Evolutionary conservation across 2,888 invertebrate species (phyloP), one percentile per base, ranked within the genome.

Genomic region (Archips crataeganus): DNA sequence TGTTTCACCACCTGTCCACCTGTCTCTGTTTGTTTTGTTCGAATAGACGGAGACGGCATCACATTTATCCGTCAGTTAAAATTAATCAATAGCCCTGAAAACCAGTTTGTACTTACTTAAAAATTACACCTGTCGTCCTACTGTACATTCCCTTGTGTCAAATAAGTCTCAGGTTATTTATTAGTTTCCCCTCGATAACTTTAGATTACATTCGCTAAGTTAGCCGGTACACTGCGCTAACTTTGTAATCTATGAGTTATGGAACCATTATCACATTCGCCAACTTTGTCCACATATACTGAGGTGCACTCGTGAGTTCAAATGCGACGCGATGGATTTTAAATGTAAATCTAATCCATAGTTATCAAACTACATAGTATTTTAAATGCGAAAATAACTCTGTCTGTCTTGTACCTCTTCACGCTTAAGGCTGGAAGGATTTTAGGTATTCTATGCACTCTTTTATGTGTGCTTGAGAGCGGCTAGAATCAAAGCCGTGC

Each of bases 211-310:
- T 59, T 60, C 23, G 34, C 32, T 11, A 62, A 59, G 15, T 69
- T 63, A 61, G 60, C 62, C 62, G 45, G 39, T 47, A 63, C 64
- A 32, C 23, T 11, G 49, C 36, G 47, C 3, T 49, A 49, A 60
- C 47, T 34, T 49, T 49, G 3, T 61, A 61, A 49, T 51, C 59
- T 47, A 36, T 68, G 47, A 68, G 34, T 47, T 60, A 68, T n/a
- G 34, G 51, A 2, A 51, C 62, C 62, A 69, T 69, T 69, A 69
- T 54, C 61, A 51, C 39, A 62, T 69, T 69, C 61, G 61, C 51
- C 36, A 69, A 69, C 69, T 69, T 69, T 23, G 69, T 68, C 69
- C 23, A 23, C 23, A 23, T 69, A 51, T 51, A 49, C 13, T 49
- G 23, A 39, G 39, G 15, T 51, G 36, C 32, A 32, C 45, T 63